phyloP scores from a whole-genome alignment of 2,888 invertebrate genomes.

The Limulus polyphemus region DNA sequence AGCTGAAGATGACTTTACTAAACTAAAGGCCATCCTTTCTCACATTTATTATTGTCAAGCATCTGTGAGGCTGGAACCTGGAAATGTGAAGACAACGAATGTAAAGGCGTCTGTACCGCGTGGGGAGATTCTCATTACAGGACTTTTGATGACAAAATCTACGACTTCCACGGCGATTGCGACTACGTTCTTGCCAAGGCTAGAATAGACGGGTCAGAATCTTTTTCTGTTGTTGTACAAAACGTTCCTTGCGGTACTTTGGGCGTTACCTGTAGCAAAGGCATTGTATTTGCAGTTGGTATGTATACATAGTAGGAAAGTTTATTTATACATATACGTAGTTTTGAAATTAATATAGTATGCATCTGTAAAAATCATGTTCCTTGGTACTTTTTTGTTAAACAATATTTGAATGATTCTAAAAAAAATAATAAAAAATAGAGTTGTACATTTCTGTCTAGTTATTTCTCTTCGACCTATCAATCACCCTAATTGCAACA shows the following conservation, averaged over 20 bases:
- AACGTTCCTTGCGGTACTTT: conserved; percentile 75
- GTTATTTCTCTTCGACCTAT: too few relatives aligned
- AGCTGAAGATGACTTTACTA: too few relatives aligned
- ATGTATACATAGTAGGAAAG: too few relatives aligned
- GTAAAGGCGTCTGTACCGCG: conserved; percentile 63
- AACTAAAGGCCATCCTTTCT: too few relatives aligned
- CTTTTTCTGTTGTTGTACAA: conserved; percentile 61
- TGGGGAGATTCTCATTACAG: conserved; percentile 86
- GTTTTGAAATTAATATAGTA: too few relatives aligned
- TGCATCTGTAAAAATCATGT: too few relatives aligned
- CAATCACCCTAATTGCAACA: too few relatives aligned
- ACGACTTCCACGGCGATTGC: conserved; percentile 79
- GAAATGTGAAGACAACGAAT: conserved; percentile 59
- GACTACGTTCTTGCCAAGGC: conserved; percentile 73
- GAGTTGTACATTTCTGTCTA: too few relatives aligned
- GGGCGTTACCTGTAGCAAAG: conserved; percentile 77
- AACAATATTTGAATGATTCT: too few relatives aligned
- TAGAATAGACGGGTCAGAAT: conserved; percentile 43
- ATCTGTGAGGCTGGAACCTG: conserved; percentile 62
- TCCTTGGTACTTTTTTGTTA: too few relatives aligned
- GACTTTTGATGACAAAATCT: conserved; percentile 66
- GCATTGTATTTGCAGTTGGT: conserved; percentile 48
- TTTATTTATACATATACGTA: too few relatives aligned
- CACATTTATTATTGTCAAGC: conserved; percentile 36
- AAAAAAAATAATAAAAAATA: too few relatives aligned